A percentile compares a stretch with the other conserved stretches of the same genome.
These are phyloP conservation scores for Ochropacha duplaris DNA, from an alignment of 2,888 invertebrate genomes.

Conservation along the genomic window DNA sequence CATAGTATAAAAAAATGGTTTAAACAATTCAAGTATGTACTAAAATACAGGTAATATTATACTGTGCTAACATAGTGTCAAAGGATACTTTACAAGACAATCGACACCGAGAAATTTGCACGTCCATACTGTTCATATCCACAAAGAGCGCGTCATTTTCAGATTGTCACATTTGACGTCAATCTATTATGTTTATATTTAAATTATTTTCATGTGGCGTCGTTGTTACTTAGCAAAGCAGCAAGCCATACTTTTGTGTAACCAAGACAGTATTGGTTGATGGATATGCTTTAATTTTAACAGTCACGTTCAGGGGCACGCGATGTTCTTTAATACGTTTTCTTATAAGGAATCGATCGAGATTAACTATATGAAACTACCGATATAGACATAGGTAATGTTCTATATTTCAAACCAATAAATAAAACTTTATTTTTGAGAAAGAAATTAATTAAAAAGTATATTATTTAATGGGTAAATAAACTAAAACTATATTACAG, in stretches of 20 bases:
- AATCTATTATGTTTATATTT: background rate
- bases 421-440: no score
- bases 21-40: background rate
- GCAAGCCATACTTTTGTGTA: conserved; percentile 1
- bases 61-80: background rate
- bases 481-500: no score
- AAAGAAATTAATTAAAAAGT: no score
- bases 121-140: background rate
- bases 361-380: no score
- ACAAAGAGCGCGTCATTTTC: background rate
- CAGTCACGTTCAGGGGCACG: background rate
- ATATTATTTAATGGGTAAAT: no score
- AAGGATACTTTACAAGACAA: background rate
- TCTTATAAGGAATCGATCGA: no score
- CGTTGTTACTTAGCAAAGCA: conserved; percentile 2
- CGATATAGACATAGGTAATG: no score
- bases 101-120: background rate
- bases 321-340: no score
- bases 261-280: background rate
- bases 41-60: background rate
- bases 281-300: background rate
- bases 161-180: conserved; percentile 5
- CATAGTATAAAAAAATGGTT: no score
- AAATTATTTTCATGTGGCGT: background rate
- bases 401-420: no score